Percentiles rank a stretch among this genome's conserved stretches.
Conservation (phyloP, 2,113 vertebrate species). For the Cyprinodon variegatus region DNA sequence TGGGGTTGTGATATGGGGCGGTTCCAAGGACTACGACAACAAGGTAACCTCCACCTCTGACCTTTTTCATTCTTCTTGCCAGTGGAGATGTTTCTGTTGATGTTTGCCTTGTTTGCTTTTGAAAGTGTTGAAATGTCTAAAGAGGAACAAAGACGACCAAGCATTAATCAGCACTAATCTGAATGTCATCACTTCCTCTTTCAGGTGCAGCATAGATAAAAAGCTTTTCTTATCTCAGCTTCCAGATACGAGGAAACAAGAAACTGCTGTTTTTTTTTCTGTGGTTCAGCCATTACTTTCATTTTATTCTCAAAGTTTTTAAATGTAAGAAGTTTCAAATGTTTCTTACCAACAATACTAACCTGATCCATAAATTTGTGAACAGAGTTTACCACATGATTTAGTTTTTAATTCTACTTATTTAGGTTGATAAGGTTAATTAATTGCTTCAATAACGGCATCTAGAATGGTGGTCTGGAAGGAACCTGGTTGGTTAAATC, state of each 20-base stretch:
- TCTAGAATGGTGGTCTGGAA: too few species aligned
- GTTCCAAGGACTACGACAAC: slow-evolving; percentile 81
- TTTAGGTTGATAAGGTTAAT: too few species aligned
- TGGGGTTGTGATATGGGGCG: slow-evolving; percentile 91
- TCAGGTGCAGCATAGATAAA: background rate
- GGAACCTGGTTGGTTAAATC: too few species aligned
- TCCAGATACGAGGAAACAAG: slow-evolving; percentile 9
- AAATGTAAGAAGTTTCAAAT: too few species aligned
- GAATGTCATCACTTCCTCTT: slow-evolving; percentile 23
- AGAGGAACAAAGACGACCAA: slow-evolving; percentile 23
- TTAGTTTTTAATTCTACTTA: too few species aligned
- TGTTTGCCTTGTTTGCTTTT: background rate
- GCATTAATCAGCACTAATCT: slow-evolving; percentile 24
- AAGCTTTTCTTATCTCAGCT: slow-evolving; percentile 20
- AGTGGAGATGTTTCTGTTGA: background rate
- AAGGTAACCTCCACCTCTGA: slow-evolving; percentile 74
- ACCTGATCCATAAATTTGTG: too few species aligned
- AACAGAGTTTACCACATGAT: too few species aligned
- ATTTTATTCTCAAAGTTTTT: too few species aligned
- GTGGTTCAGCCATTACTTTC: background rate
- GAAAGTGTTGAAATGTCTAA: slow-evolving; percentile 8
- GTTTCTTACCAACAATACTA: too few species aligned
- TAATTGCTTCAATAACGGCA: too few species aligned
- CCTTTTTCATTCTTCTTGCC: background rate
- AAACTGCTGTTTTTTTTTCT: background rate